Conservation (phyloP, 2,797 vertebrate species). For the Gobio occitaniae region DNA sequence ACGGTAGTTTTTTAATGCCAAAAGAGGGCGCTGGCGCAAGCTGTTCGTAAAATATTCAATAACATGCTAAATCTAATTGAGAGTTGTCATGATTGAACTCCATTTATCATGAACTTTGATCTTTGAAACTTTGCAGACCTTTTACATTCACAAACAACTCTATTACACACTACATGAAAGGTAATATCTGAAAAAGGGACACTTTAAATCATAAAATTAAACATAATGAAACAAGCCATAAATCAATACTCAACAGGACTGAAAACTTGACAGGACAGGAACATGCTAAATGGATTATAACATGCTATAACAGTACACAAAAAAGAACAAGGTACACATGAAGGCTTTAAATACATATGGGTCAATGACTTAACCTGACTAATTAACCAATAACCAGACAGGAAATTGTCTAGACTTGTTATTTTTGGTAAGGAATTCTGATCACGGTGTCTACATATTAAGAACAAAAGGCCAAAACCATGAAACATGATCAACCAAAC, state of each 20-base stretch:
- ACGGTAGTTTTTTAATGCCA: too few species aligned
- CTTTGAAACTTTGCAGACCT: too few species aligned
- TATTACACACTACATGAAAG: too few species aligned
- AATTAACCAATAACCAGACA: not conserved
- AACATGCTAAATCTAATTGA: too few species aligned
- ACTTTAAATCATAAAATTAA: too few species aligned
- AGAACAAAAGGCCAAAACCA: constrained; percentile 1
- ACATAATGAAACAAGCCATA: not conserved
- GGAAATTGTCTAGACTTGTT: not conserved
- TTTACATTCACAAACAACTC: too few species aligned
- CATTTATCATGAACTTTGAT: too few species aligned
- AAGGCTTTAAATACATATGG: not conserved
- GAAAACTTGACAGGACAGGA: not conserved
- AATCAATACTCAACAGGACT: not conserved
- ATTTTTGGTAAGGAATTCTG: not conserved
- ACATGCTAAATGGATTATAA: not conserved
- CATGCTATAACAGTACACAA: too few species aligned
- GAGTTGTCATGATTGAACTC: too few species aligned
- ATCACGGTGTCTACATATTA: not conserved
- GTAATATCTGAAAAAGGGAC: too few species aligned
- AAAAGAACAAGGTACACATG: not conserved
- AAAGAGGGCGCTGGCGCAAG: too few species aligned
- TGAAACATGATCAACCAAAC: constrained; percentile 1
- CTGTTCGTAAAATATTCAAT: too few species aligned
- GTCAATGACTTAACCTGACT: not conserved